Evolutionary conservation across 2,113 vertebrate species (phyloP).

Genomic region (Hyperoodon ampullatus): DNA sequence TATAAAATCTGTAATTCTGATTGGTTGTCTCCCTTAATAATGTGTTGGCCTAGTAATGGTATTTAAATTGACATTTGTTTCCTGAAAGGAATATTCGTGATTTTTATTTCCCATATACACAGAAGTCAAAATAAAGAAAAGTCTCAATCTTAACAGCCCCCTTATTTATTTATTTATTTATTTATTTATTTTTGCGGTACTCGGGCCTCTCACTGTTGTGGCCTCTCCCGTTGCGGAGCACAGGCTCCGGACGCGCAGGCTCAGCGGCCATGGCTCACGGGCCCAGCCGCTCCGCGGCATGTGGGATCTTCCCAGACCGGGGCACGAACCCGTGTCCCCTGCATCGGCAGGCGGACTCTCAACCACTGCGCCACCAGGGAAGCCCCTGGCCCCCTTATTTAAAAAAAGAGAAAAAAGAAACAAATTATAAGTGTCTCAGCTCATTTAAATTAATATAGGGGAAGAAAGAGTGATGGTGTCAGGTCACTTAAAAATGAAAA

Average conservation of each 20-base stretch:
- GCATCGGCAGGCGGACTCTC: too few relatives aligned
- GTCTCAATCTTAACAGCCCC: neutral
- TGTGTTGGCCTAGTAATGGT: neutral
- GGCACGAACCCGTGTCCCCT: too few relatives aligned
- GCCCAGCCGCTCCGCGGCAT: too few relatives aligned
- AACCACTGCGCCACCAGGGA: too few relatives aligned
- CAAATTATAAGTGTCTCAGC: neutral
- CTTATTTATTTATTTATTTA: neutral
- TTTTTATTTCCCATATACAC: neutral
- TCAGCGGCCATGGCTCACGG: too few relatives aligned
- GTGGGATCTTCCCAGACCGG: too few relatives aligned
- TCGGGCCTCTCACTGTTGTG: too few relatives aligned
- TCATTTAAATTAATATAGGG: neutral
- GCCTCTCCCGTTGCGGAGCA: too few relatives aligned
- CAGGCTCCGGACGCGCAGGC: too few relatives aligned
- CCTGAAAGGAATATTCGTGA: neutral
- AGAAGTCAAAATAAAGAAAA: neutral
- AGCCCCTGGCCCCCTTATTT: too few relatives aligned
- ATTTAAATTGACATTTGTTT: neutral
- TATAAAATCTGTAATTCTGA: slow-evolving; percentile 1
- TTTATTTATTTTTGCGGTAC: too few relatives aligned
- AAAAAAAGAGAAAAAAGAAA: neutral
- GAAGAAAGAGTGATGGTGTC: neutral
- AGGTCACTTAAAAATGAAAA: slow-evolving; percentile 3
- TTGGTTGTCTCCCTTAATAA: neutral